Evolutionary conservation across 1,140 invertebrate genomes (phyloP).

Genomic region (Drosophila funebris): DNA sequence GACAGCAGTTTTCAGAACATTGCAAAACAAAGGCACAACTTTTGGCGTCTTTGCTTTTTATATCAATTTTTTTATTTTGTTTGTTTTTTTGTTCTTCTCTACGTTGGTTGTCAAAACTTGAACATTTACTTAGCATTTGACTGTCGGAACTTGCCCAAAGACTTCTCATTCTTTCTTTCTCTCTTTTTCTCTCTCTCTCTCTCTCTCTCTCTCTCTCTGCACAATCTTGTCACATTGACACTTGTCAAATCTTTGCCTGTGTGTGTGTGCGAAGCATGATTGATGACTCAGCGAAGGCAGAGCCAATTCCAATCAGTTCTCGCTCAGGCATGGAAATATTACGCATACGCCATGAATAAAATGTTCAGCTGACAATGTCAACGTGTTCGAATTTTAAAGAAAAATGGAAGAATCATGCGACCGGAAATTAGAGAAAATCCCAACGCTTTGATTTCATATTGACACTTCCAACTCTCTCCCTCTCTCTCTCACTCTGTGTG

Average conservation of each 20-base stretch:
- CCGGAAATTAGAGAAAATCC: conserved; percentile 74
- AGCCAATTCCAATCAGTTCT: conserved; percentile 49
- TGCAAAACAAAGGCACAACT: conserved; percentile 73
- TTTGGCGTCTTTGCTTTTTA: conserved; percentile 55
- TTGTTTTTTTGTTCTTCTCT: too few species aligned
- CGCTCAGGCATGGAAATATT: conserved; percentile 38
- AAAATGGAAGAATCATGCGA: conserved; percentile 56
- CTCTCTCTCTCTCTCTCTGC: conserved; percentile 32
- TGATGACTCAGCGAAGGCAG: conserved; percentile 66
- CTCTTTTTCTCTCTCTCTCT: conserved; percentile 7
- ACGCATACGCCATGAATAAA: conserved; percentile 42
- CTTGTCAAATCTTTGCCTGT: conserved; percentile 74
- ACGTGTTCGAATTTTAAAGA: conserved; percentile 16
- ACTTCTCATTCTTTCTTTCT: conserved; percentile 12
- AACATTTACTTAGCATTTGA: conserved; percentile 27
- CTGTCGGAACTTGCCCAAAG: conserved; percentile 29
- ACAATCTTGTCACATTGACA: conserved; percentile 74
- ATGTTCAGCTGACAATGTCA: conserved; percentile 42
- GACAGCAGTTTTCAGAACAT: conserved; percentile 69
- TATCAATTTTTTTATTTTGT: background rate
- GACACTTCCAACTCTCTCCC: background rate
- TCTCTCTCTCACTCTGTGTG: background rate
- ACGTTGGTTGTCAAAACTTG: conserved; percentile 36
- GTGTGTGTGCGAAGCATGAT: conserved; percentile 65
- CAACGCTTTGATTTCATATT: conserved; percentile 60